Evolutionary conservation across 1,140 invertebrate genomes (phyloP).

Genomic region (Periplaneta americana): DNA sequence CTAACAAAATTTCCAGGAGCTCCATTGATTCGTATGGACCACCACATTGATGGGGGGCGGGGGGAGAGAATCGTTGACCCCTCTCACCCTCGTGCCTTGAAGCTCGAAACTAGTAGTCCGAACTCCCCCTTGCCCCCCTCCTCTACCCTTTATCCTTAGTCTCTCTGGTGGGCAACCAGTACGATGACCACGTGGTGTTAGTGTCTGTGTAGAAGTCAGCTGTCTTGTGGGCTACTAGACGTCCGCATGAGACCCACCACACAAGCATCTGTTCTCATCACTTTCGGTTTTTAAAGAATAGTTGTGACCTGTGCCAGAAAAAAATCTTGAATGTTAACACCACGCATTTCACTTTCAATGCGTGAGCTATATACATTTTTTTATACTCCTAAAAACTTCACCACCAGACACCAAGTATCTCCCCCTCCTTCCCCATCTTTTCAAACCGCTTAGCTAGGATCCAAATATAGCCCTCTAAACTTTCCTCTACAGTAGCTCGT

Average conservation of each 20-base stretch:
- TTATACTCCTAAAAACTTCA: background rate
- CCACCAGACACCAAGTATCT: background rate
- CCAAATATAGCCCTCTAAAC: conserved; percentile 14
- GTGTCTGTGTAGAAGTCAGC: background rate
- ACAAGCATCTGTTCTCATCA: background rate
- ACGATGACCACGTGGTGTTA: background rate
- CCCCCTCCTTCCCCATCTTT: background rate
- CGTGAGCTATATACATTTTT: background rate
- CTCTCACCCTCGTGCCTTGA: background rate
- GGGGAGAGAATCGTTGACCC: background rate
- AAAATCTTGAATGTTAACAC: background rate
- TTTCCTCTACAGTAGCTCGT: background rate
- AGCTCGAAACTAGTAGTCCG: background rate
- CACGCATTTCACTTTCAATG: background rate
- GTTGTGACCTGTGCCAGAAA: background rate
- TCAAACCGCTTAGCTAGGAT: background rate
- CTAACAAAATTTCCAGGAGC: background rate
- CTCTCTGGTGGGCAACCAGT: background rate
- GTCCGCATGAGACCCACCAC: background rate
- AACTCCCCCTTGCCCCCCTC: background rate
- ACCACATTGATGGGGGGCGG: background rate
- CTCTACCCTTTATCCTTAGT: too few species aligned
- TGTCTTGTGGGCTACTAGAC: background rate
- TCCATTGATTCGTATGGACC: background rate
- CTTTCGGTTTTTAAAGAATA: background rate